Evolutionary conservation across 2,113 vertebrate species (phyloP).

Genomic region (Plecotus auritus): DNA sequence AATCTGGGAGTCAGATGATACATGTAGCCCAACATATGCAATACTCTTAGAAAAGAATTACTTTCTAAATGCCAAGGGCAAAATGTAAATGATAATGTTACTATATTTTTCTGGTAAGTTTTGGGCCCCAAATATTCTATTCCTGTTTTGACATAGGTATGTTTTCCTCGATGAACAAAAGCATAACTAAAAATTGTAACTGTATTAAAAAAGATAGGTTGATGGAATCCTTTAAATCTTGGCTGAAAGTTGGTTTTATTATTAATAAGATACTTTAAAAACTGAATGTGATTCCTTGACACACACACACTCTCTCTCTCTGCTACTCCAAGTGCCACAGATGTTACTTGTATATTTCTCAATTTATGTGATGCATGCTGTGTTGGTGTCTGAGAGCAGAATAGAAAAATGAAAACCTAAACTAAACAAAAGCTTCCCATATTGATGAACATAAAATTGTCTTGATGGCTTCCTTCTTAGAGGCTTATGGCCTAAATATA

Average conservation of each 20-base stretch:
- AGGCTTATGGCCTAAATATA: not conserved
- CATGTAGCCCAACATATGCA: not conserved
- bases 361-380: not conserved
- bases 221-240: constrained; percentile 24
- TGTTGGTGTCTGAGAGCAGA: not conserved
- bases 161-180: constrained; percentile 24
- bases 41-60: not conserved
- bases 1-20: not conserved
- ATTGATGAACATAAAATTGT: not conserved
- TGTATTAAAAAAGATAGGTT: not conserved
- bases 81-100: not conserved
- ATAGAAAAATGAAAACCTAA: constrained; percentile 39
- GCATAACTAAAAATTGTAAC: constrained; percentile 7
- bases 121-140: not conserved
- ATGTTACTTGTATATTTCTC: constrained; percentile 56
- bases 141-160: constrained; percentile 13
- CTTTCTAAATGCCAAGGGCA: constrained; percentile 14
- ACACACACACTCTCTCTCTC: constrained; percentile 3
- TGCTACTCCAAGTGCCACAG: constrained; percentile 3
- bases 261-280: constrained; percentile 43
- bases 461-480: not conserved
- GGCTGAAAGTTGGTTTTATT: constrained; percentile 30
- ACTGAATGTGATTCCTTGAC: not conserved
- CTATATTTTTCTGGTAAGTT: not conserved
- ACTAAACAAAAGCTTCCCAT: constrained; percentile 32